A percentile compares a stretch with the other conserved stretches of the same genome.
These are phyloP conservation scores for Agraylea sexmaculata DNA, from an alignment of 1,140 invertebrate species.

Conservation along the genomic window DNA sequence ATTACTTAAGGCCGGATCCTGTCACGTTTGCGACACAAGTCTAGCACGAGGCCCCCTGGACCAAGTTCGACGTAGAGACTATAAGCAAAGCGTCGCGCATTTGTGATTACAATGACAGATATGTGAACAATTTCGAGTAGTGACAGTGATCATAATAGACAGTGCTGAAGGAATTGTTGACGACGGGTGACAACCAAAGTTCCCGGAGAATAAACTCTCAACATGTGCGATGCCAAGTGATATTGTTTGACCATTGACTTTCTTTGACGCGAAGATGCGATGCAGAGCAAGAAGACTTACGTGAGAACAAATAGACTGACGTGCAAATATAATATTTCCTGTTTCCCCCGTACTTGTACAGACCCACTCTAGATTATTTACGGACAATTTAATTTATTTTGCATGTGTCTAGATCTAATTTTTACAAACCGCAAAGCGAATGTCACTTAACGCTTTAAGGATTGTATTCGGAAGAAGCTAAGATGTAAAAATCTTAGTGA, in stretches of 20 bases:
- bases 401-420: slow-evolving; percentile 18
- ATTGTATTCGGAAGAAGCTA: slow-evolving; percentile 9
- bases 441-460: no score
- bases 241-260: no score
- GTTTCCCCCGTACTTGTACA: slow-evolving; percentile 11
- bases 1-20: slow-evolving; percentile 35
- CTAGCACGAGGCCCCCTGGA: slow-evolving; percentile 31
- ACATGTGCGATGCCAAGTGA: not conserved
- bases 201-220: not conserved
- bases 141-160: not conserved
- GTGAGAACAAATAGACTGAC: not conserved
- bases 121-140: slow-evolving; percentile 1
- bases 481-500: slow-evolving; percentile 12
- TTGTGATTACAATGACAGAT: slow-evolving; percentile 2
- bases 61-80: slow-evolving; percentile 23
- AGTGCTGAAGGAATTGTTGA: not conserved
- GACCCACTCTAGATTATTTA: slow-evolving; percentile 19
- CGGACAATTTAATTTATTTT: slow-evolving; percentile 22
- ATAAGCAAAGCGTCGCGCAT: slow-evolving; percentile 11
- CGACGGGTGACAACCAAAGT: not conserved
- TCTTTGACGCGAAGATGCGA: no score
- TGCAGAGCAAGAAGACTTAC: not conserved
- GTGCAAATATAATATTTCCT: not conserved
- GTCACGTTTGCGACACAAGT: slow-evolving; percentile 40
- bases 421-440: slow-evolving; percentile 20